Base-by-base conservation (phyloP, 2,797 vertebrate species). In the Lophotriccus pileatus region DNA sequence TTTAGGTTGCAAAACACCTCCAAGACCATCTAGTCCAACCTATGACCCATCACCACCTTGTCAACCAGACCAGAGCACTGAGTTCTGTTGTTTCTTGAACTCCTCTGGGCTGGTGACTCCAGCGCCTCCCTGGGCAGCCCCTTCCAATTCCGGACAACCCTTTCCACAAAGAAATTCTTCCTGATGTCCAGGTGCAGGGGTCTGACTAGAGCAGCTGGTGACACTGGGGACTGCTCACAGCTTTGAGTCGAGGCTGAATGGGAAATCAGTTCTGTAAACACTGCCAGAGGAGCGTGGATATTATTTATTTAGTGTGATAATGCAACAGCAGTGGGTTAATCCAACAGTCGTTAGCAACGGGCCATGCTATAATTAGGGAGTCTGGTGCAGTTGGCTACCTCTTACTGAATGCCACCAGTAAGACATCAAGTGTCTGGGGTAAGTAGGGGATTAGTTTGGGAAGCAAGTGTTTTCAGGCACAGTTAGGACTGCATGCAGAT, bases 331-430 rank as follows among this genome's bases (percentile, higher is more conserved):
- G 74, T 44, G 81, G 43, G 73, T 87, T 89, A 89, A 81, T 86
- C 91, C 95, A 93, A 90, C 70, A 87, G 60, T 91, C 85, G 95
- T 96, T 95, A 96, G 93, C 75, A 70, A 66, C 92, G 76, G 90
- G 83, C 80, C 87, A 28, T 39, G 77, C 67, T 94, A 0, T 74
- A 95, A 96, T 96, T 94, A 88, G 73, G 22, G 59, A 76, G 44
- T 44, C 82, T 50, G 50, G 70, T 81, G 46, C 47, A 27, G 23
- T 41, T 62, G 94, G 68, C 62, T 79, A 4, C 86, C 53, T 84
- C 63, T 86, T 56, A 12, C 60, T 43, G 73, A 63, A 50, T n/a
- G 80, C 41, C 82, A 77, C 20, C 69, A 62, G 67, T 47, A 69
- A 88, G 66, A 23, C 83, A 27, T 32, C 5, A 62, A 89, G 56